A percentile compares a stretch with the other conserved stretches of the same genome.
Evolutionary conservation across 2,113 vertebrate genomes (phyloP).

Genomic region (Pachyramphus minor): DNA sequence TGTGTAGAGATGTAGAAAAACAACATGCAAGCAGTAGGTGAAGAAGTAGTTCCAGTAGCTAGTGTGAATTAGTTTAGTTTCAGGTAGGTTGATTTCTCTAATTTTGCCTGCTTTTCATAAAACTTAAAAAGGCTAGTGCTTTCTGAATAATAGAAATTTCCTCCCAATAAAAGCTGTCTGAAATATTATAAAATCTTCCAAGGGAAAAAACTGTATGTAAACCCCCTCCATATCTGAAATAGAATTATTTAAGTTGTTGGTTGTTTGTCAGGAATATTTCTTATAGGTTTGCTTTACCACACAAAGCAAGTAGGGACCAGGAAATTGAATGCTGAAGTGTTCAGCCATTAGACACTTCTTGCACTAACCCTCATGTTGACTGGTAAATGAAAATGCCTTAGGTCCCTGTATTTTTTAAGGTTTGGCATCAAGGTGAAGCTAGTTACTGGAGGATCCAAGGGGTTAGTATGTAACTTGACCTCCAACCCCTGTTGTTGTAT

Average conservation of each 20-base stretch:
- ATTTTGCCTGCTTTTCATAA: background rate
- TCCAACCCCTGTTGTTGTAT: background rate
- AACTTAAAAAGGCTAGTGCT: background rate
- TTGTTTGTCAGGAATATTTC: background rate
- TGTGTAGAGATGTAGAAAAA: background rate
- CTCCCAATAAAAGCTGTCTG: background rate
- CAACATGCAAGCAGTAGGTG: rapidly evolving
- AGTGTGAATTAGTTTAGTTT: background rate
- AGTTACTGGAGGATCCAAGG: background rate
- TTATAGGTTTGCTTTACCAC: background rate
- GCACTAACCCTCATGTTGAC: background rate
- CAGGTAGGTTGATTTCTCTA: background rate
- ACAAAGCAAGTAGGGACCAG: background rate
- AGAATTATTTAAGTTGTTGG: background rate
- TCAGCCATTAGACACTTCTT: background rate
- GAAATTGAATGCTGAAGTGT: background rate
- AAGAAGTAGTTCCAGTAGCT: background rate
- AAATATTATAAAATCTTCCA: background rate
- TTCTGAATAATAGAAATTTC: background rate
- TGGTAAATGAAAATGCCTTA: background rate
- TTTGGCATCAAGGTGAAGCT: background rate
- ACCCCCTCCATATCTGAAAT: background rate
- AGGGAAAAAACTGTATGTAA: background rate
- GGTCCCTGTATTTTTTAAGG: background rate
- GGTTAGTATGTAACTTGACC: rapidly evolving